Conservation (phyloP, 2,797 vertebrate species). For the Vireo griseus region DNA sequence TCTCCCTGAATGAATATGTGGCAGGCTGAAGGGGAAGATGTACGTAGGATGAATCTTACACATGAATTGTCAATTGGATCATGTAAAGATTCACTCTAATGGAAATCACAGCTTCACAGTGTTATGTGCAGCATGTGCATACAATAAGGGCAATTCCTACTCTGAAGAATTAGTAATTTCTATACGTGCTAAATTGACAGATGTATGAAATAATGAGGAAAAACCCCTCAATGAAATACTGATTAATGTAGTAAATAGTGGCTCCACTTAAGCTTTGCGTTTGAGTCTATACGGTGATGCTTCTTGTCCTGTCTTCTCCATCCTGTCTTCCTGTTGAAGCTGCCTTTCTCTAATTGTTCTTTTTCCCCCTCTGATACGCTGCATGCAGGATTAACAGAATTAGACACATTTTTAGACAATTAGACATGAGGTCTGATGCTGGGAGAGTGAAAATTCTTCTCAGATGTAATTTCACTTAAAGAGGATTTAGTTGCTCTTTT, state of each 20-base stretch:
- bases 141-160: background rate
- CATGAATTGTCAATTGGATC: slow-evolving; percentile 64
- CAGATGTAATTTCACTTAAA: background rate
- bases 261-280: background rate
- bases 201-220: background rate
- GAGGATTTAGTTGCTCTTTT: background rate
- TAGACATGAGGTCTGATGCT: background rate
- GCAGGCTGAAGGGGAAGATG: slow-evolving; percentile 12
- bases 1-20: slow-evolving; percentile 29
- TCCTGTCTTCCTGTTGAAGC: background rate
- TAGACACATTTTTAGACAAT: background rate
- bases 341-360: background rate
- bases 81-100: slow-evolving; percentile 25
- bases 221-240: background rate
- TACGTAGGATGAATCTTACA: slow-evolving; percentile 31
- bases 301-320: background rate
- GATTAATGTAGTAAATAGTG: background rate
- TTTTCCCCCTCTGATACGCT: background rate
- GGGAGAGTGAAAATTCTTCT: background rate
- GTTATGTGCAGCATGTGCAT: background rate
- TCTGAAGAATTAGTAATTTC: background rate
- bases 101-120: slow-evolving; percentile 29
- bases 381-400: background rate
- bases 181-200: background rate
- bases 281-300: background rate